Evolutionary conservation across 2,113 vertebrate species (phyloP).

Genomic region (Chrysemys picta): DNA sequence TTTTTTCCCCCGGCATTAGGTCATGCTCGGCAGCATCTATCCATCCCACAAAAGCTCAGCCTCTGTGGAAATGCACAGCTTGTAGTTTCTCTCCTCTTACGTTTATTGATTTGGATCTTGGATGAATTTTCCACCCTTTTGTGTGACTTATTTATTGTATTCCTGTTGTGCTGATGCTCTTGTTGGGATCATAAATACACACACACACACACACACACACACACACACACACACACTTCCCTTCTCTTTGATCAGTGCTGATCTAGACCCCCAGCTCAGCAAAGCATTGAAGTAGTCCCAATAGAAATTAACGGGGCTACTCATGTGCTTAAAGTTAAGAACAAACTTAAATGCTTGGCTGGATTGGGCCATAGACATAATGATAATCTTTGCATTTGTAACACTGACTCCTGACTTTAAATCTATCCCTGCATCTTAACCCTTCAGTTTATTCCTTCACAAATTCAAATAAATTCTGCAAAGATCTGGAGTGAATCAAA

Average conservation of each 20-base stretch:
- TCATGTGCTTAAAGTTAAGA: background rate
- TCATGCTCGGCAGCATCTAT: constrained; percentile 74
- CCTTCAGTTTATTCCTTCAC: background rate
- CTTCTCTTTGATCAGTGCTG: background rate
- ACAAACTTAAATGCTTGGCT: background rate
- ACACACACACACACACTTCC: background rate
- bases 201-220: background rate
- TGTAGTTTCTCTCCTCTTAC: constrained; percentile 59
- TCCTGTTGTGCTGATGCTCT: background rate
- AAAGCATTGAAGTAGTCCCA: background rate
- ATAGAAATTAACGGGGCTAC: background rate
- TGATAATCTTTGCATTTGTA: background rate
- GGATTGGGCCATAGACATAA: background rate
- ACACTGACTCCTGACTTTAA: background rate
- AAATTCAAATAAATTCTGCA: background rate
- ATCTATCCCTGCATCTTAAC: background rate
- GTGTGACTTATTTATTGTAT: background rate
- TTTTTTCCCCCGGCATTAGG: constrained; percentile 67
- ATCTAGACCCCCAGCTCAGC: background rate
- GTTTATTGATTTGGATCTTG: constrained; percentile 80
- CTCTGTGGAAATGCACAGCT: constrained; percentile 76
- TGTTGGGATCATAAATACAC: background rate
- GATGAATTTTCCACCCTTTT: constrained; percentile 60
- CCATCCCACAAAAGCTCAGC: constrained; percentile 61
- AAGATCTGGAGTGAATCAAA: background rate